Percentiles rank a stretch among this genome's conserved stretches.
These are phyloP conservation scores for Onychomys arenicola DNA, from an alignment of 2,797 vertebrate genomes.

Conservation along the genomic window DNA sequence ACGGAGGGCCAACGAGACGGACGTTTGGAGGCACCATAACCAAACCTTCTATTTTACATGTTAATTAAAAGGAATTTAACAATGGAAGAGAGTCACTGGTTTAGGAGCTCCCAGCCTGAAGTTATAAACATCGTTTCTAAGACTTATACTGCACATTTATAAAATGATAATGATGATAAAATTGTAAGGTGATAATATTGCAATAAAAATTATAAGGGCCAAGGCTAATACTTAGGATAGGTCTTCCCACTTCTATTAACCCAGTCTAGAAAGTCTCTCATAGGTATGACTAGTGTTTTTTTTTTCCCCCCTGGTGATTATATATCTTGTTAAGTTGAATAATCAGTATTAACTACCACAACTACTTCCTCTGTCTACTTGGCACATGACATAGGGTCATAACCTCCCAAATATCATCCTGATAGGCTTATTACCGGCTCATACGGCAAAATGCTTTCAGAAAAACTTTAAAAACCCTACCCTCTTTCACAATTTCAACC, in stretches of 20 bases:
- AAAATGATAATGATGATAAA: not conserved
- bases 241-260: not conserved
- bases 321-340: not conserved
- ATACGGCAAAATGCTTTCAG: too few species aligned
- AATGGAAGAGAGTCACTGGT: not conserved
- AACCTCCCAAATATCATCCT: not conserved
- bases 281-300: not conserved
- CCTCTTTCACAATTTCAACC: too few species aligned
- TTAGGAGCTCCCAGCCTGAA: not conserved
- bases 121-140: not conserved
- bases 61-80: not conserved
- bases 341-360: not conserved
- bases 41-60: not conserved
- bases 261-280: not conserved
- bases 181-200: not conserved
- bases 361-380: not conserved
- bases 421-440: not conserved
- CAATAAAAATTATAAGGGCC: not conserved
- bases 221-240: not conserved
- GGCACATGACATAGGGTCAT: not conserved
- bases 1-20: too few species aligned
- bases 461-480: too few species aligned
- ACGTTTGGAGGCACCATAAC: not conserved
- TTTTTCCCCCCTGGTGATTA: not conserved
- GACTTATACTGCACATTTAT: not conserved